phyloP scores from a whole-genome alignment of 2,113 vertebrate species.

The Psephotus haematonotus region DNA sequence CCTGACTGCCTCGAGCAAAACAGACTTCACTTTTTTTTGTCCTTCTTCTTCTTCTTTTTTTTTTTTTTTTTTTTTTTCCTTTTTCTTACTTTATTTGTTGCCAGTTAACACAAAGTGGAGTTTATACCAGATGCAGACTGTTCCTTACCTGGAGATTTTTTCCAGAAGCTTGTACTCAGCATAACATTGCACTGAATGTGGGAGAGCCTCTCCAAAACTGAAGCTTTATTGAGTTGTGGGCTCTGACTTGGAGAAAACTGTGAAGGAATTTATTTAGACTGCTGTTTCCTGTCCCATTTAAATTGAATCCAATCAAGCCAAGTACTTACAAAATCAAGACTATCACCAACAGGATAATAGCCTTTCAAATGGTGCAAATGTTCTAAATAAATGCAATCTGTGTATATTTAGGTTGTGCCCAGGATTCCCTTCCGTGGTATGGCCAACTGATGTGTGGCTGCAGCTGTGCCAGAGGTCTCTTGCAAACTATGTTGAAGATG shows the following conservation, averaged over 20 bases:
- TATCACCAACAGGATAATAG: fast-evolving
- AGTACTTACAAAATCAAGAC: neutral
- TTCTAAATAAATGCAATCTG: too few species aligned
- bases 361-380: neutral
- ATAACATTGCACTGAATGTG: too few species aligned
- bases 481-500: too few species aligned
- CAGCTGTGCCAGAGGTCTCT: neutral
- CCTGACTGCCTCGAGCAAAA: neutral
- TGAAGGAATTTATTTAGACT: neutral
- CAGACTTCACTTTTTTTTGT: neutral
- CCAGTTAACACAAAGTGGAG: neutral
- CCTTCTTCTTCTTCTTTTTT: too few species aligned
- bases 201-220: neutral
- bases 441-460: neutral
- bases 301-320: fast-evolving
- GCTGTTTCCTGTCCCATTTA: neutral
- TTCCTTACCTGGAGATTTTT: neutral
- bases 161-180: neutral
- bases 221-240: neutral
- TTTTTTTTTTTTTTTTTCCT: too few species aligned
- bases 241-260: neutral
- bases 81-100: neutral
- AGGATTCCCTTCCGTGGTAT: fast-evolving
- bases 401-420: neutral
- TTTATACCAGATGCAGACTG: neutral